Evolutionary conservation across 2,797 vertebrate genomes (phyloP).

Genomic region (Pseudochirops cupreus): DNA sequence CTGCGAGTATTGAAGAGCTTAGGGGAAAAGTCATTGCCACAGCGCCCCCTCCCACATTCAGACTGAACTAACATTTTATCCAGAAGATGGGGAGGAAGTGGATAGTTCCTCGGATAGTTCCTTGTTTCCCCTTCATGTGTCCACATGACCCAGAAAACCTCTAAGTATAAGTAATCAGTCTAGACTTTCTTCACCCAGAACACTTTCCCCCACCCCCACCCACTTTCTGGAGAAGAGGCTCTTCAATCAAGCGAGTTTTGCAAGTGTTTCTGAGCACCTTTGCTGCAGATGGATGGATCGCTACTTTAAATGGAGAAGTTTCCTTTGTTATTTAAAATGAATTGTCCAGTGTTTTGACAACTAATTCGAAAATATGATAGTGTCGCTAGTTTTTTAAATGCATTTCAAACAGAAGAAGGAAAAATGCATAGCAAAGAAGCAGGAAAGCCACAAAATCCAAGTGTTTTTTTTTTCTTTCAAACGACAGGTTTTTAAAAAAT

Average conservation of each 20-base stretch:
- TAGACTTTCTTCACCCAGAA: background rate
- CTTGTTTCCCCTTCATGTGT: background rate
- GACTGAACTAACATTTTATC: conserved; percentile 59
- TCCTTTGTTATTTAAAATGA: background rate
- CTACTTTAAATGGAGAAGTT: background rate
- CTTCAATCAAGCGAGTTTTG: background rate
- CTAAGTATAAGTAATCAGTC: rapidly evolving
- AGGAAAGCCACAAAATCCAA: background rate
- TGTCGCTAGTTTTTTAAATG: background rate
- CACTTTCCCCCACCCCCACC: too few relatives aligned
- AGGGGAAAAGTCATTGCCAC: conserved; percentile 78
- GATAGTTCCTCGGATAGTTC: conserved; percentile 61
- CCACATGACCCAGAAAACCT: background rate
- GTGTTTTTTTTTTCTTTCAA: background rate
- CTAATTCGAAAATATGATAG: background rate
- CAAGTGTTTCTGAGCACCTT: background rate
- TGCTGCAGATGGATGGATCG: background rate
- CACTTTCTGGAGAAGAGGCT: background rate
- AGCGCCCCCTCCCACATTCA: conserved; percentile 85
- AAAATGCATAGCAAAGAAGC: background rate
- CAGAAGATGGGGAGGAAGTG: conserved; percentile 22
- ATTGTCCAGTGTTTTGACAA: background rate
- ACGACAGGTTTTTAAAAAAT: background rate
- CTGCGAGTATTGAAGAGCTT: conserved; percentile 33
- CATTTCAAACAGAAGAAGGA: background rate